These are phyloP conservation scores for Coecobrya sp. DNA, from an alignment of 2,888 invertebrate species.

Conservation along the genomic window DNA sequence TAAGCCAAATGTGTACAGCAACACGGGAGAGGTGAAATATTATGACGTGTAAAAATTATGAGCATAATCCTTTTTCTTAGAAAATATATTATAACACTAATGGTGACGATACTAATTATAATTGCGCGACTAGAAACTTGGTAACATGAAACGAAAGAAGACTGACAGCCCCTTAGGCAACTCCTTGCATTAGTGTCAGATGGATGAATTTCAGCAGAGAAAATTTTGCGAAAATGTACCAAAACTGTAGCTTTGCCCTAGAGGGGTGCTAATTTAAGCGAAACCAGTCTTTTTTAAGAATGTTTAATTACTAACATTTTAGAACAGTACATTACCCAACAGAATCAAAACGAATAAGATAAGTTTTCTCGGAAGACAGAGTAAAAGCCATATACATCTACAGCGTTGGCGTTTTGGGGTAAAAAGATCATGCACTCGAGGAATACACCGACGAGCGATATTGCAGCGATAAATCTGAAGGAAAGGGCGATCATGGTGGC, in stretches of 20 bases:
- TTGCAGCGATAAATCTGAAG: background rate
- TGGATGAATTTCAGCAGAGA: slow-evolving; percentile 9
- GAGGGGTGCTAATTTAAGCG: slow-evolving; percentile 37
- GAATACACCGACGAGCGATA: background rate
- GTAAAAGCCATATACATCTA: background rate
- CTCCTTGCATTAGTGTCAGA: slow-evolving; percentile 63
- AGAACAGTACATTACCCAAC: background rate
- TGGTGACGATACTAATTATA: slow-evolving; percentile 34
- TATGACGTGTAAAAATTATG: slow-evolving; percentile 23
- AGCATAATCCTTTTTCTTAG: background rate
- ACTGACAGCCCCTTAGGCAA: slow-evolving; percentile 42
- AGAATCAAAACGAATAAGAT: background rate
- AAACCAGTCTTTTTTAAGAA: background rate
- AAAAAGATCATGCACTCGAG: background rate
- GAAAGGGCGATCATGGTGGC: slow-evolving; percentile 24
- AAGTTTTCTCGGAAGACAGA: background rate
- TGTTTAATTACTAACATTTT: background rate
- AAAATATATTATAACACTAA: background rate
- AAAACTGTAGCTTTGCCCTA: slow-evolving; percentile 3
- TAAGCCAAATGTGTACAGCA: background rate
- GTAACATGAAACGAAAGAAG: background rate
- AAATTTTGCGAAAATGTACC: background rate
- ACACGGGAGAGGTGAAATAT: slow-evolving; percentile 38
- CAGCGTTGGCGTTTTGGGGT: background rate
- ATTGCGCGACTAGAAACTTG: background rate